phyloP scores from a whole-genome alignment of 2,797 vertebrate species.

The Sebastiscus albofasciatus region DNA sequence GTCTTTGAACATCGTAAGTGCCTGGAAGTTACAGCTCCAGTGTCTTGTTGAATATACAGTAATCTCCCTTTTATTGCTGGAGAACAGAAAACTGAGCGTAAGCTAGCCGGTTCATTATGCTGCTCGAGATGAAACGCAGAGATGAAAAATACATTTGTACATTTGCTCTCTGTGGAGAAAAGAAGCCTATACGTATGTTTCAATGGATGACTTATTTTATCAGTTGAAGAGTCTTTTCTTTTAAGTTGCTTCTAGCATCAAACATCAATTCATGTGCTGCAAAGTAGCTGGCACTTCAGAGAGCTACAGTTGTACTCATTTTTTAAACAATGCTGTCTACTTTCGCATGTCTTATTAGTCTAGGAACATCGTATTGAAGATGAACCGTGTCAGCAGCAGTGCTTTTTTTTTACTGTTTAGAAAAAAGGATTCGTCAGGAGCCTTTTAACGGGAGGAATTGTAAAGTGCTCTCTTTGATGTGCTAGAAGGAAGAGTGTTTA shows the following conservation, averaged over 20 bases:
- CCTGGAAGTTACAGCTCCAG: slow-evolving; percentile 15
- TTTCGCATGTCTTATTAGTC: slow-evolving; percentile 31
- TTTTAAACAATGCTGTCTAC: slow-evolving; percentile 22
- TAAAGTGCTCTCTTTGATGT: slow-evolving; percentile 52
- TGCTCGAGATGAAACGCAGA: slow-evolving; percentile 24
- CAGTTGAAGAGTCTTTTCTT: slow-evolving; percentile 21
- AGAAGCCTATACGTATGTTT: slow-evolving; percentile 7
- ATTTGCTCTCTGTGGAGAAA: slow-evolving; percentile 11
- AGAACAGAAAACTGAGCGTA: slow-evolving; percentile 4
- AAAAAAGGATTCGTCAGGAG: slow-evolving; percentile 23
- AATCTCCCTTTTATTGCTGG: slow-evolving; percentile 17
- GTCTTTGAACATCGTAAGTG: slow-evolving; percentile 18
- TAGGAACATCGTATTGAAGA: slow-evolving; percentile 22
- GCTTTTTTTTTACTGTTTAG: slow-evolving; percentile 12
- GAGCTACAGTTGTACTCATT: slow-evolving; percentile 10
- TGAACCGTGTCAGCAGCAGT: slow-evolving; percentile 24
- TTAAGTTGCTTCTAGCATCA: slow-evolving; percentile 27
- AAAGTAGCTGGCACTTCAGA: slow-evolving; percentile 25
- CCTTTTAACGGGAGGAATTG: slow-evolving; percentile 27
- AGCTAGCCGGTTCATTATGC: slow-evolving; percentile 28
- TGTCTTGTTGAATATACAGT: slow-evolving; percentile 18
- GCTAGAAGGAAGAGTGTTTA: slow-evolving; percentile 5
- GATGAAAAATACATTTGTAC: slow-evolving; percentile 42
- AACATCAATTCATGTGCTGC: slow-evolving; percentile 36
- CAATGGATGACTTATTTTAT: slow-evolving; percentile 29